Evolutionary conservation across 30 jellyfish, hydroid and myxozoan genomes (phyloP).

Genomic region (Aurelia sp.): DNA sequence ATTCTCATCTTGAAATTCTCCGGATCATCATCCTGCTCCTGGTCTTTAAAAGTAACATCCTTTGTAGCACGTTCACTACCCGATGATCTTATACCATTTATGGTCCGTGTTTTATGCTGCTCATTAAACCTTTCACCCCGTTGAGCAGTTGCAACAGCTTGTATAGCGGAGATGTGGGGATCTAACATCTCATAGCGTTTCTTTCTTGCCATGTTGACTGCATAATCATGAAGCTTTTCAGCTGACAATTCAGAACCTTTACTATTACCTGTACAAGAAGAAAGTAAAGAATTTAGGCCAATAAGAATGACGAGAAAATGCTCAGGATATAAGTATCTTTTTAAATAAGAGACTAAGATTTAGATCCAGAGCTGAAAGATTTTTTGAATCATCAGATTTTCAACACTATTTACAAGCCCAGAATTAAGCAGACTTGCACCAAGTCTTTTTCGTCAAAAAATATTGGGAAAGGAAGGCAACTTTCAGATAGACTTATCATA

Average conservation of each 20-base stretch:
- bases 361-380: no score
- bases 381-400: no score
- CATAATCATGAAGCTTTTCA: constrained; percentile 59
- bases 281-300: neutral
- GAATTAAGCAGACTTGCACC: no score
- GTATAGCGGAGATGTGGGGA: constrained; percentile 49
- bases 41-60: constrained; percentile 18
- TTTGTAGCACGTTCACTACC: neutral
- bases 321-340: no score
- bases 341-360: no score
- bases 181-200: constrained; percentile 47
- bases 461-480: no score
- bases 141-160: constrained; percentile 66
- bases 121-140: neutral
- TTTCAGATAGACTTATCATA: no score
- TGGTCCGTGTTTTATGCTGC: neutral
- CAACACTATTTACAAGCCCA: no score
- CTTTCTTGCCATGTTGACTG: constrained; percentile 67
- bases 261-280: constrained; percentile 14
- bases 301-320: no score
- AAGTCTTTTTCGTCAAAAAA: no score
- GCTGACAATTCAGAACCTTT: constrained; percentile 28
- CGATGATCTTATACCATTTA: neutral
- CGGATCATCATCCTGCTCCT: neutral
- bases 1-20: neutral